phyloP scores from a whole-genome alignment of 1,140 invertebrate genomes.

The Armadillidium nasatum region DNA sequence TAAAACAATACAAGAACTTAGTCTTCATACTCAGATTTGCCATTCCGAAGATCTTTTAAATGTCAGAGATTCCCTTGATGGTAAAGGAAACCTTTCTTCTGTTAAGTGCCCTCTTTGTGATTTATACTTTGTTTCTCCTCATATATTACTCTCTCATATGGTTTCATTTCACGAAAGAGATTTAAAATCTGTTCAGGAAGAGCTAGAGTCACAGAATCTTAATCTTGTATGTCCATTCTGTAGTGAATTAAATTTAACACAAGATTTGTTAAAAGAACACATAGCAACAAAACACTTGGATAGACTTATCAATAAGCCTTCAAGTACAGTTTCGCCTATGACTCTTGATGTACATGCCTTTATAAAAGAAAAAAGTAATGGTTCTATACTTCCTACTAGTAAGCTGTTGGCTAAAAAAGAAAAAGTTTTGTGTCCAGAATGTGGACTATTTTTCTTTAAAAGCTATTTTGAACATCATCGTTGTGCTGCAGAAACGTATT shows the following conservation, averaged over 20 bases:
- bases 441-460: conserved; percentile 3
- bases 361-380: conserved; percentile 8
- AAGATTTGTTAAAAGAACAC: conserved; percentile 26
- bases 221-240: conserved; percentile 26
- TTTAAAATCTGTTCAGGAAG: conserved; percentile 18
- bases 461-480: background rate
- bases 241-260: conserved; percentile 20
- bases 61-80: conserved; percentile 15
- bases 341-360: background rate
- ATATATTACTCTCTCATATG: conserved; percentile 16
- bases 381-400: background rate
- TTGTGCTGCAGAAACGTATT: background rate
- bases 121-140: conserved; percentile 22
- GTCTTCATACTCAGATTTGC: background rate
- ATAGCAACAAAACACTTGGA: conserved; percentile 20
- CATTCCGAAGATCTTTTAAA: conserved; percentile 27
- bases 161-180: conserved; percentile 16
- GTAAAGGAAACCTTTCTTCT: conserved; percentile 24
- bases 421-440: conserved; percentile 5
- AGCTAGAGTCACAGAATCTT: conserved; percentile 16
- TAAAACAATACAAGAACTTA: conserved; percentile 20
- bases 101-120: conserved; percentile 28
- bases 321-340: background rate
- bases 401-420: background rate
- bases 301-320: background rate